Base-by-base conservation (phyloP, 2,888 invertebrate species). In the Catocala nupta region DNA sequence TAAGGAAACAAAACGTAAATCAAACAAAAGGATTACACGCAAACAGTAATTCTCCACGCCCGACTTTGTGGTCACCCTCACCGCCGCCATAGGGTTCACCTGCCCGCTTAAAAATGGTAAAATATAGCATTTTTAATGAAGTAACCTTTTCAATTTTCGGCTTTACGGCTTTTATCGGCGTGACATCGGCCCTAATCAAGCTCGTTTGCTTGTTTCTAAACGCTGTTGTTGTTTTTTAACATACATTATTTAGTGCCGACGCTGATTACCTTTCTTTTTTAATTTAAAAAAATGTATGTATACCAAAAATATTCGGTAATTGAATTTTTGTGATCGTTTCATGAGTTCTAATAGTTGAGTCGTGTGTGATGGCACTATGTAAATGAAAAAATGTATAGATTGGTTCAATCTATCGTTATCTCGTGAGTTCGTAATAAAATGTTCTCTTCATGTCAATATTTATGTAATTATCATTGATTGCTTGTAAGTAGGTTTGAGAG, bases 101-200 rank as follows among this genome's bases (percentile, higher is more conserved):
- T 93, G 93, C 86, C 88, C 81, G 84, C 80, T 91, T 92, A 92
- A 93, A 92, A 89, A 90, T 90, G 78, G 79, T 93, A 92, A 94
- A 92, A 91, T 93, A 94, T 93, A 84, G 93, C 85, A 90, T 93
- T 92, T 94, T 91, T 93, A 93, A 94, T 94, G 91, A 91, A 86
- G 83, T 84, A 86, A 87, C 93, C 88, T 90, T 93, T 93, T 93
- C 93, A 94, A 93, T 94, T 94, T 93, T 91, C 90, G 90, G 85
- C 85, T 90, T 88, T 92, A 90, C 82, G 84, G 83, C 85, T 83
- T 90, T 90, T 93, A 94, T 94, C 94, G 91, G 94, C 92, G 94
- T 90, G 91, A 93, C 93, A 94, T 94, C 94, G 87, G 85, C 80
- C 87, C 86, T 92, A 91, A 94, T 93, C 92, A 90, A 84, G 86